phyloP scores from a whole-genome alignment of 2,888 invertebrate species.

The Drosophila differens region DNA sequence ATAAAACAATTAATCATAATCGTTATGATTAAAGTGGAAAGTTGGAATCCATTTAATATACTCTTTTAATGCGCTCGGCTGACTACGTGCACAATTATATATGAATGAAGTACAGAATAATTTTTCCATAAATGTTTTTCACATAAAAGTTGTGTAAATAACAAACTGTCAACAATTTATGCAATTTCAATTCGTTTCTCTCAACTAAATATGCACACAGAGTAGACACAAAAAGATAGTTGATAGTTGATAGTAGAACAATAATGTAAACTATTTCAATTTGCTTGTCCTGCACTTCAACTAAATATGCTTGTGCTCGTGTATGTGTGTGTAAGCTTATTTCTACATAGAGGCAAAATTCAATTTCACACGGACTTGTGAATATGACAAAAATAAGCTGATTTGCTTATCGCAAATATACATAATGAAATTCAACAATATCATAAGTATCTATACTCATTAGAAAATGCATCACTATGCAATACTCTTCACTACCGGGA shows the following conservation, averaged over 20 bases:
- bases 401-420: not conserved
- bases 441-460: not conserved
- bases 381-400: not conserved
- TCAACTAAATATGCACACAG: conserved; percentile 17
- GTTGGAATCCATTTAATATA: not conserved
- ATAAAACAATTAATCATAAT: not conserved
- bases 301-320: not conserved
- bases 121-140: not conserved
- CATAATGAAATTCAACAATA: not conserved
- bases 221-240: conserved; percentile 25
- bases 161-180: conserved; percentile 23
- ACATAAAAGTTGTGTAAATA: not conserved
- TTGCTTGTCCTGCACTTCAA: conserved; percentile 26
- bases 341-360: not conserved
- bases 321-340: not conserved
- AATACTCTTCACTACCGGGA: conserved; percentile 4
- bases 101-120: not conserved
- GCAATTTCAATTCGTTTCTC: conserved; percentile 17
- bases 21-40: not conserved
- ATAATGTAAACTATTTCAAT: conserved; percentile 43
- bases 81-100: not conserved
- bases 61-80: not conserved
- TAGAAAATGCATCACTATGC: conserved; percentile 7
- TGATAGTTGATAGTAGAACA: conserved; percentile 33
- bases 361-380: not conserved